These are phyloP conservation scores for Yasuhikotakia modesta DNA, from an alignment of 2,797 vertebrate genomes.

Conservation along the genomic window DNA sequence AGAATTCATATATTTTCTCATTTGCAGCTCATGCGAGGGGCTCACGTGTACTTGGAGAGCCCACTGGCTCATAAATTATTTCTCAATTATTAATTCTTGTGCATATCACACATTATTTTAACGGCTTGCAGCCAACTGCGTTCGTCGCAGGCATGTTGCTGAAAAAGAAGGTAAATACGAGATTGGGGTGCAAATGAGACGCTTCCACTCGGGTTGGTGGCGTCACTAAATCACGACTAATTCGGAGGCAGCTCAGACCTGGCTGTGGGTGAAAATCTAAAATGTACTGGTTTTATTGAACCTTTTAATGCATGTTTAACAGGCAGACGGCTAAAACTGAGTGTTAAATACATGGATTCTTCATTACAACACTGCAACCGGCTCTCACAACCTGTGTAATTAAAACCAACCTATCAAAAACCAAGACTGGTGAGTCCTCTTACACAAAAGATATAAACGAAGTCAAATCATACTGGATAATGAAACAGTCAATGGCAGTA, in stretches of 20 bases:
- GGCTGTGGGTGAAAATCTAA: conserved; percentile 51
- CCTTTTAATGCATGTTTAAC: conserved; percentile 52
- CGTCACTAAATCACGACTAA: conserved; percentile 58
- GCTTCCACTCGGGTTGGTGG: conserved; percentile 41
- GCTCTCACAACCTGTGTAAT: conserved; percentile 39
- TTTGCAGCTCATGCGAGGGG: conserved; percentile 34
- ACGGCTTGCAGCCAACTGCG: conserved; percentile 20
- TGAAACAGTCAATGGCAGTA: background rate
- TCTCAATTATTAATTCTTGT: conserved; percentile 40
- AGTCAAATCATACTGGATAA: conserved; percentile 3
- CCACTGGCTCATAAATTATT: conserved; percentile 47
- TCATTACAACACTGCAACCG: conserved; percentile 51
- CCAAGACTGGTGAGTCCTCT: conserved; percentile 54
- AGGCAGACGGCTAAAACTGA: conserved; percentile 41
- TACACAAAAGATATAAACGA: conserved; percentile 35
- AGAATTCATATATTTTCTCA: conserved; percentile 23
- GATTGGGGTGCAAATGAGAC: conserved; percentile 17
- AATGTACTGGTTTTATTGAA: conserved; percentile 58
- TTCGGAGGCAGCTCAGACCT: conserved; percentile 48
- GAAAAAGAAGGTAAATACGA: conserved; percentile 30
- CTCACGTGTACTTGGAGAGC: conserved; percentile 33
- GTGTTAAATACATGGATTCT: conserved; percentile 47
- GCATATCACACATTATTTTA: conserved; percentile 39
- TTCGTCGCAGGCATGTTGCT: conserved; percentile 8
- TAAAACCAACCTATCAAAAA: conserved; percentile 47